Evolutionary conservation across 2,888 invertebrate species (phyloP), one percentile per base, ranked within the genome.

Genomic region (Teleiodes luculella): DNA sequence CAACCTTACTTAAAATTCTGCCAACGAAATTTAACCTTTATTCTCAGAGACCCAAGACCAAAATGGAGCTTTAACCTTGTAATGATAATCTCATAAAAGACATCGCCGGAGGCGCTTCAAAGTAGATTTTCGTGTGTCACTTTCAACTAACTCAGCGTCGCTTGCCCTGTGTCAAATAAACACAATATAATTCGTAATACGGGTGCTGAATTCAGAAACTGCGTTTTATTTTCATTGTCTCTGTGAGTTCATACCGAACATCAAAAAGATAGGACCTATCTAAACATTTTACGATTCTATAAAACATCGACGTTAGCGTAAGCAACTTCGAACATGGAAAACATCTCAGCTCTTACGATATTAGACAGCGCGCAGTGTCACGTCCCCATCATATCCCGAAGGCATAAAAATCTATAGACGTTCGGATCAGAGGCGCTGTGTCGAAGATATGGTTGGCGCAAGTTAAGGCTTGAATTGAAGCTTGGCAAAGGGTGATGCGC

Each of bases 121-220:
- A 78, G 70, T 72, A 65, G 66, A 73, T 76, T 76, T 72, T 63
- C 64, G 64, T 68, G 67, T 67, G 70, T 67, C 65, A 63, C 66
- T 68, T 64, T 66, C 65, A 65, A 62, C 65, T 63, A 64, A 48
- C 36, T 50, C 50, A 35, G 63, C 53, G 51, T 53, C 62, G 60
- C 57, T 55, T 57, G 57, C 45, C 45, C 28, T 11, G n/a, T 16
- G 13, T 30, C 41, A 54, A 49, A 49, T 36, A 43, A 30, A 45
- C 18, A 18, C 39, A n/a, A n/a, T n/a, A n/a, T 10, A 20, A 11
- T 8, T 41, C 18, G n/a, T n/a, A 18, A 3, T 18, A 10, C 11
- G 24, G 24, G 11, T 3, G 28, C 13, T 10, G 13, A 13, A 43
- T 41, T 18, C 20, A 41, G 18, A 41, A 41, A 20, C n/a, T 39